A percentile compares a stretch with the other conserved stretches of the same genome.
Conservation (phyloP, 1,140 invertebrate genomes). For the Lasioglossum albipes region DNA sequence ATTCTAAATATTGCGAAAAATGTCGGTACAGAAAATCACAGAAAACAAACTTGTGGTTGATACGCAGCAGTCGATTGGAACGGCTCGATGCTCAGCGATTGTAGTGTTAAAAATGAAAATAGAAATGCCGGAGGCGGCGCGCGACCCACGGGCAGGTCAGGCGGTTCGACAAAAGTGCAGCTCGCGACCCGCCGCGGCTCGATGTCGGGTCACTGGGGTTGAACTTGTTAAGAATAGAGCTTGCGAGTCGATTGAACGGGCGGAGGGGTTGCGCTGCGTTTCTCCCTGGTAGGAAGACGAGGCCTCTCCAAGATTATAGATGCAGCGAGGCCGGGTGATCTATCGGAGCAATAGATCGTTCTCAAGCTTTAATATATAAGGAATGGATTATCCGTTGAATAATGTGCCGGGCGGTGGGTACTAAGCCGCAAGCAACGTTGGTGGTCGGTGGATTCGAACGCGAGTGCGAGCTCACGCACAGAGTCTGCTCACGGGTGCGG, state of each 20-base stretch:
- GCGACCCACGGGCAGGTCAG: no score
- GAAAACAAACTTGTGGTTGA: no score
- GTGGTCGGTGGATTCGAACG: conserved; percentile 26
- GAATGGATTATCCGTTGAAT: conserved; percentile 77
- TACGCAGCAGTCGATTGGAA: no score
- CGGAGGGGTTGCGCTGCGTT: background rate
- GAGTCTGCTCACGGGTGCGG: conserved; percentile 9
- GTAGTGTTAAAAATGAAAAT: no score
- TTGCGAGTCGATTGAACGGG: background rate
- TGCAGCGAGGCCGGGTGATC: conserved; percentile 31
- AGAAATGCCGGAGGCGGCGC: no score
- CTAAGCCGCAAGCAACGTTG: conserved; percentile 66
- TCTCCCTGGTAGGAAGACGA: background rate
- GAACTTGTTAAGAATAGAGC: no score
- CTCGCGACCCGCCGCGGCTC: no score
- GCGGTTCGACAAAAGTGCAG: no score
- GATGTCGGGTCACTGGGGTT: no score
- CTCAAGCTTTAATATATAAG: conserved; percentile 71
- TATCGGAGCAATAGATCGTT: conserved; percentile 66
- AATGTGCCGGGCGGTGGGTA: conserved; percentile 67
- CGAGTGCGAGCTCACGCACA: background rate
- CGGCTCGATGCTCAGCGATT: no score
- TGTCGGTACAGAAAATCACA: no score
- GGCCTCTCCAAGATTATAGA: background rate
- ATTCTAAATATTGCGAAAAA: no score